Conservation (phyloP, 2,888 invertebrate species). For the Ectemnius cavifrons region DNA sequence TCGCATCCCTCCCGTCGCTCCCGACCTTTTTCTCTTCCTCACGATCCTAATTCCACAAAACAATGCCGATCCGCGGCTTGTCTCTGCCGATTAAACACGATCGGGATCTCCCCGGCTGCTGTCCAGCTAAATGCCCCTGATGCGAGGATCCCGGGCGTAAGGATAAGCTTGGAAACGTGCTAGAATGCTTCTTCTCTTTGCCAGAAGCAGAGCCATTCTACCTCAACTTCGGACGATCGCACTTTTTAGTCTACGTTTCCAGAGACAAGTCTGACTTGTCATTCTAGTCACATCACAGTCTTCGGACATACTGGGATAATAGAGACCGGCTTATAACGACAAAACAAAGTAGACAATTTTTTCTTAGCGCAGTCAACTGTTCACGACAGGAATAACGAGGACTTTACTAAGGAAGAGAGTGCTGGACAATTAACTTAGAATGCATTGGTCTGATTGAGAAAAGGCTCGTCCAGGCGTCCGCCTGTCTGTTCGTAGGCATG, state of each 20-base stretch:
- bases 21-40: not conserved
- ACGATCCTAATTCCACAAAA: slow-evolving; percentile 65
- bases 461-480: slow-evolving; percentile 64
- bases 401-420: slow-evolving; percentile 31
- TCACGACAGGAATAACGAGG: slow-evolving; percentile 33
- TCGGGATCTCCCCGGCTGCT: slow-evolving; percentile 28
- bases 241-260: slow-evolving; percentile 15
- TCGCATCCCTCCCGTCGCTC: slow-evolving; percentile 7
- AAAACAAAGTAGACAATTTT: no score
- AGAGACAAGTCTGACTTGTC: no score
- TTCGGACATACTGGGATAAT: no score
- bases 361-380: no score
- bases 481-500: slow-evolving; percentile 71
- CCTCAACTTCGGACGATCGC: no score
- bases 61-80: slow-evolving; percentile 54
- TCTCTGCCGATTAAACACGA: slow-evolving; percentile 39
- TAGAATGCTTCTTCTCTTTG: no score
- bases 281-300: no score
- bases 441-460: slow-evolving; percentile 66
- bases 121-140: slow-evolving; percentile 31
- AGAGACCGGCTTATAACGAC: no score
- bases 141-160: slow-evolving; percentile 12
- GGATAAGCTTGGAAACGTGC: slow-evolving; percentile 28
- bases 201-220: no score
- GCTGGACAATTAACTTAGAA: slow-evolving; percentile 69